phyloP scores from a whole-genome alignment of 2,888 invertebrate genomes.

The Pocota personata region DNA sequence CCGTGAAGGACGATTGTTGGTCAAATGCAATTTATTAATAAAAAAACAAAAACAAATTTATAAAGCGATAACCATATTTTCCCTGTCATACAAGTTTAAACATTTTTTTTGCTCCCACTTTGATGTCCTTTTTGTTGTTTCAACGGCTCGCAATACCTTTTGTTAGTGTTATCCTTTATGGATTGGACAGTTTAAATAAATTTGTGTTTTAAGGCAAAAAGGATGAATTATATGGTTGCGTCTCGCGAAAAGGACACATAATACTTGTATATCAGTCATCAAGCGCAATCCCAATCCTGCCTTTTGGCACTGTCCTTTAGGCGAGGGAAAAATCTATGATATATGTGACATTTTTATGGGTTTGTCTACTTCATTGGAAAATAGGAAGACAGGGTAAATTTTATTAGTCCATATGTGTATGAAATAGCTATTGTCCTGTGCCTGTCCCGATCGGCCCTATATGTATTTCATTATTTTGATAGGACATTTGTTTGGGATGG shows the following conservation, averaged over 20 bases:
- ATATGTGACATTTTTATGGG: slow-evolving; percentile 80
- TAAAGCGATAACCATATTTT: slow-evolving; percentile 58
- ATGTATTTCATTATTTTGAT: slow-evolving; percentile 54
- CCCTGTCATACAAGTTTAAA: slow-evolving; percentile 49
- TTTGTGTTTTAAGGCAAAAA: slow-evolving; percentile 27
- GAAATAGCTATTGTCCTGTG: slow-evolving; percentile 7
- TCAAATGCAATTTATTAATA: slow-evolving; percentile 67
- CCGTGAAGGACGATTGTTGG: slow-evolving; percentile 55
- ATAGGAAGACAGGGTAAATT: slow-evolving; percentile 16
- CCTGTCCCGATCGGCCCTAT: neutral
- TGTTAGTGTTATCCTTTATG: slow-evolving; percentile 34
- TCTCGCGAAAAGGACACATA: slow-evolving; percentile 33
- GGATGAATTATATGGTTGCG: slow-evolving; percentile 9
- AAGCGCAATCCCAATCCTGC: neutral
- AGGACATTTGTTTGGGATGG: slow-evolving; percentile 41
- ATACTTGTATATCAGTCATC: neutral
- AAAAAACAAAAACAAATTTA: slow-evolving; percentile 26
- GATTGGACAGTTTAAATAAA: slow-evolving; percentile 48
- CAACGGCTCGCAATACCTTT: slow-evolving; percentile 9
- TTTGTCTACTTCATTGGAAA: slow-evolving; percentile 75
- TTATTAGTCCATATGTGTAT: slow-evolving; percentile 46
- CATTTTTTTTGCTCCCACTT: neutral
- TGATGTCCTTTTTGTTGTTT: slow-evolving; percentile 36
- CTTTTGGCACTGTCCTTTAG: slow-evolving; percentile 36
- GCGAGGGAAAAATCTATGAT: slow-evolving; percentile 59